Conservation (phyloP, 2,113 vertebrate genomes). For the Sinocyclocheilus rhinocerous region DNA sequence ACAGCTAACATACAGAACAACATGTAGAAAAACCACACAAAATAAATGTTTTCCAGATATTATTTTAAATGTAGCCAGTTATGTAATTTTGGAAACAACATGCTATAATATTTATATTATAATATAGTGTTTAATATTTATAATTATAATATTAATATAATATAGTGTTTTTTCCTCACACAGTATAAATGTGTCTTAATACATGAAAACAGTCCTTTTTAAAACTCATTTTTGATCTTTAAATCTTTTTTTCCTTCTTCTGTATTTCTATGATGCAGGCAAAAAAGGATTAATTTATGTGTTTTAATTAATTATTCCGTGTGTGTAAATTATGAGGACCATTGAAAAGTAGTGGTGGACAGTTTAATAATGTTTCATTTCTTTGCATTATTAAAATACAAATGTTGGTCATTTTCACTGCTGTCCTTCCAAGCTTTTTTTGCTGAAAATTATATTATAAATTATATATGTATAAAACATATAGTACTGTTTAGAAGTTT, state of each 20-base stretch:
- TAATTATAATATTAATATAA: not conserved
- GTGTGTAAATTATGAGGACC: no score
- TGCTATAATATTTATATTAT: not conserved
- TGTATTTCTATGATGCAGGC: not conserved
- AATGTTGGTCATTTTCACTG: no score
- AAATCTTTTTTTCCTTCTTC: not conserved
- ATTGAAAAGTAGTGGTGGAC: no score
- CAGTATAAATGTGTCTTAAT: not conserved
- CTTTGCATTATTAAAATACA: no score
- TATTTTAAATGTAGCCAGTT: not conserved
- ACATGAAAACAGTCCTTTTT: not conserved
- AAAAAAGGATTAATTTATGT: no score
- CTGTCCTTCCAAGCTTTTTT: no score
- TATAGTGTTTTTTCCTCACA: not conserved
- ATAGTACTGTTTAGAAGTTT: no score
- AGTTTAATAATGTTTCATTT: no score
- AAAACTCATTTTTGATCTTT: not conserved
- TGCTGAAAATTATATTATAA: no score
- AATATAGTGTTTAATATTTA: no score
- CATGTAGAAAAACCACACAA: not conserved
- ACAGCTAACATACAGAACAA: not conserved
- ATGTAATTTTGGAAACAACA: not conserved
- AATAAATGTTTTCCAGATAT: not conserved
- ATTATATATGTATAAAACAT: no score
- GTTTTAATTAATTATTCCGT: no score